Evolutionary conservation across 2,888 invertebrate species (phyloP).

Genomic region (Sepiola atlantica): DNA sequence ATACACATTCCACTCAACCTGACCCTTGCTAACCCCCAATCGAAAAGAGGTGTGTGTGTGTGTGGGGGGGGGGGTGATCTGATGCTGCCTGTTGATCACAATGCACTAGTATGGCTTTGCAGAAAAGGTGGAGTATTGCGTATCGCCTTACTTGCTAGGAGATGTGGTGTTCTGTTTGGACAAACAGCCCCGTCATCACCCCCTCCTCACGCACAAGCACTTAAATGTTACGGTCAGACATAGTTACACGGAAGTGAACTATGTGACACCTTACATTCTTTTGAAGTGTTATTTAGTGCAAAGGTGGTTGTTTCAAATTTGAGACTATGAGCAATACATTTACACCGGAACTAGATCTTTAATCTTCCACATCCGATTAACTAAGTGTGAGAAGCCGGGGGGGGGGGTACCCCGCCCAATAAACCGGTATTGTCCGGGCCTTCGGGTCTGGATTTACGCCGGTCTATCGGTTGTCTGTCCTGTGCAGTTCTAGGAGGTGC

Average conservation of each 20-base stretch:
- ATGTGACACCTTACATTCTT: background rate
- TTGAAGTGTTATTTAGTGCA: background rate
- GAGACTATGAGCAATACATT: background rate
- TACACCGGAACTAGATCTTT: too few species aligned
- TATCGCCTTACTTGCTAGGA: background rate
- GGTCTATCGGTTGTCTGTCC: too few species aligned
- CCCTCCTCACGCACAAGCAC: background rate
- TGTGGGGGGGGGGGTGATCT: too few species aligned
- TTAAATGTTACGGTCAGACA: background rate
- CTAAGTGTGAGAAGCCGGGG: too few species aligned
- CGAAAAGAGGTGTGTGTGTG: too few species aligned
- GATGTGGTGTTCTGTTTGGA: background rate
- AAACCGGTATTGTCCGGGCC: too few species aligned
- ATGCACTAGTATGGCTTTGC: background rate
- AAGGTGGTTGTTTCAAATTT: background rate
- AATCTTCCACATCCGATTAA: too few species aligned
- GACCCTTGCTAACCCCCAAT: background rate
- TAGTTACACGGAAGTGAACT: background rate
- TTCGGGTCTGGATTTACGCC: too few species aligned
- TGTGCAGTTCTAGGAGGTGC: too few species aligned
- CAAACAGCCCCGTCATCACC: background rate
- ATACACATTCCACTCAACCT: too few species aligned
- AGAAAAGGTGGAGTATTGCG: background rate
- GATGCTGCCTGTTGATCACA: background rate
- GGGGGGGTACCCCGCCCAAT: too few species aligned